A percentile compares a stretch with the other conserved stretches of the same genome.
Evolutionary conservation across 2,113 vertebrate species (phyloP).

Genomic region (Petaurus breviceps): DNA sequence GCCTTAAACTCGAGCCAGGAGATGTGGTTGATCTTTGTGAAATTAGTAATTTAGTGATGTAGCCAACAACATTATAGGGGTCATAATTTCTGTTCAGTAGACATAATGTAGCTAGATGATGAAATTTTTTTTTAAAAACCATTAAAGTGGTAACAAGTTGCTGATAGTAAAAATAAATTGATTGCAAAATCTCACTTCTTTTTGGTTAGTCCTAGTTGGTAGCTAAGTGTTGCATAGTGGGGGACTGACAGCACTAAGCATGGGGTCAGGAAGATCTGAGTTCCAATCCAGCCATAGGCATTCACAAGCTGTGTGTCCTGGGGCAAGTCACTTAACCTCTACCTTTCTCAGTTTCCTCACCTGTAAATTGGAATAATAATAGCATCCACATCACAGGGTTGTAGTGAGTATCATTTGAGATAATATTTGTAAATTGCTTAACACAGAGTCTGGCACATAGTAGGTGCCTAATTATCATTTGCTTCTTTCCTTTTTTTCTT

Average conservation of each 20-base stretch:
- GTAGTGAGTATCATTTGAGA: background rate
- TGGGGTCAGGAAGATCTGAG: background rate
- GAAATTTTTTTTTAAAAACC: background rate
- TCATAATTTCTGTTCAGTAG: background rate
- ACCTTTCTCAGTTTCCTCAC: background rate
- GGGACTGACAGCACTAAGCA: background rate
- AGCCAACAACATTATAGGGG: background rate
- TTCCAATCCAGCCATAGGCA: background rate
- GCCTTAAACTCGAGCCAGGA: slow-evolving; percentile 54
- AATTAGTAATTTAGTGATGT: slow-evolving; percentile 37
- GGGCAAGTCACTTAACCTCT: background rate
- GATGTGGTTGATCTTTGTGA: slow-evolving; percentile 20
- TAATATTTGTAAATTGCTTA: background rate
- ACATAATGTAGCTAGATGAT: slow-evolving; percentile 26
- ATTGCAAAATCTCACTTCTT: slow-evolving; percentile 57
- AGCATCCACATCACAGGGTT: background rate
- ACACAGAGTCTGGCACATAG: background rate
- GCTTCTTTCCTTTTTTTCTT: background rate
- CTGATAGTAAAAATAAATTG: slow-evolving; percentile 24
- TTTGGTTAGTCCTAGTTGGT: slow-evolving; percentile 13
- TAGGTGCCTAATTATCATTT: background rate
- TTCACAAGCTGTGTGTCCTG: background rate
- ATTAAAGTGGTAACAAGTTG: background rate
- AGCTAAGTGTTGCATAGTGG: background rate
- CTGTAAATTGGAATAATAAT: background rate